A percentile compares a stretch with the other conserved stretches of the same genome.
These are phyloP conservation scores for Smutsia temminckii DNA, from an alignment of 2,797 vertebrate genomes.

Conservation along the genomic window DNA sequence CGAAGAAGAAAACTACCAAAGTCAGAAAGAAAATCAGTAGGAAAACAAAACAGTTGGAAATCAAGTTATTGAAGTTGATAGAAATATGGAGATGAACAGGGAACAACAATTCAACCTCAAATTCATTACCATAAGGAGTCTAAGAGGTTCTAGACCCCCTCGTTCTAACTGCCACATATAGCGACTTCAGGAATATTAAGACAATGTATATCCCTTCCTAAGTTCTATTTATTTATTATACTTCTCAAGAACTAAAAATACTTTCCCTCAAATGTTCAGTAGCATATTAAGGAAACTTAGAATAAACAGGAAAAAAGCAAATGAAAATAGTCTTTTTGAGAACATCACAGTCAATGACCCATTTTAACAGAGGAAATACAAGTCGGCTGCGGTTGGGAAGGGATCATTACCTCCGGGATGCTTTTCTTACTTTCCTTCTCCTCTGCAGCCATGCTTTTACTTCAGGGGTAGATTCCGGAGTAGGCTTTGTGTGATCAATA, in stretches of 20 bases:
- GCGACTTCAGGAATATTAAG: slow-evolving; percentile 35
- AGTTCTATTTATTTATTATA: slow-evolving; percentile 25
- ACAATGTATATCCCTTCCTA: neutral
- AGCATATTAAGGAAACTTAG: slow-evolving; percentile 37
- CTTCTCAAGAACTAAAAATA: slow-evolving; percentile 44
- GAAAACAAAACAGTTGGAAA: neutral
- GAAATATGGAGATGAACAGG: slow-evolving; percentile 18
- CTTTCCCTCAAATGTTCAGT: neutral
- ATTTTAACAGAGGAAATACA: neutral
- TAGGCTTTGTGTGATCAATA: slow-evolving; percentile 93
- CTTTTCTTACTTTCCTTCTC: slow-evolving; percentile 86
- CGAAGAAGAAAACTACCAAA: neutral
- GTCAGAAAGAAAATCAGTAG: neutral
- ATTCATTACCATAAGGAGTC: neutral
- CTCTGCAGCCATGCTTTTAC: slow-evolving; percentile 92
- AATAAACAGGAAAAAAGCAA: slow-evolving; percentile 38
- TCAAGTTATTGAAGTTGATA: neutral
- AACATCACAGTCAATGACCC: neutral
- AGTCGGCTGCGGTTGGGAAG: accelerated
- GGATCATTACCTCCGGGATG: slow-evolving; percentile 86
- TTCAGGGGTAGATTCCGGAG: slow-evolving; percentile 93
- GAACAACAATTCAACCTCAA: neutral
- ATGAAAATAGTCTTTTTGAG: neutral
- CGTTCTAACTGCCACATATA: neutral
- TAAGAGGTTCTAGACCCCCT: neutral